Base-by-base conservation (phyloP, 2,797 vertebrate species). In the Sebastes paucispinis region DNA sequence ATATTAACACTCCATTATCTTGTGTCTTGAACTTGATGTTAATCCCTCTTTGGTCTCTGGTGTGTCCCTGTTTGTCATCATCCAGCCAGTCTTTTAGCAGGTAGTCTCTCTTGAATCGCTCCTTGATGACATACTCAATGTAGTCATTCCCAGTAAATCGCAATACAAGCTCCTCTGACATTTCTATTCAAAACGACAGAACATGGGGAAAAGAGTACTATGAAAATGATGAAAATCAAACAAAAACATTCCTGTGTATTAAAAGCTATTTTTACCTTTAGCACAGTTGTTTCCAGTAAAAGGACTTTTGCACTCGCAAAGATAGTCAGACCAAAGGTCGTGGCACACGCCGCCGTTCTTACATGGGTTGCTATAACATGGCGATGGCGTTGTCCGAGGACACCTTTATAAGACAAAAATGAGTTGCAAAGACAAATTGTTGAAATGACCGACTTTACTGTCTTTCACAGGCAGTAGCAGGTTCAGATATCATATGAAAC, bases 51-150 rank as follows among this genome's bases (percentile, higher is more conserved):
- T 73, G 87, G 52, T 80, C 65, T 88, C 34, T 73, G 14, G n/a
- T 34, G n/a, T 39, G 73, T 68, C 1, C 73, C 4, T 77, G 63
- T 43, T 69, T 66, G 52, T 70, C 57, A 47, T 73, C 70, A 43
- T 88, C 58, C 69, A 87, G 47, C 52, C 89, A 22, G 22, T 73
- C 62, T 83, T 90, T 87, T 1, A 96, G 78, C 69, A 92, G 83
- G 71, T 92, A 86, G 24, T 94, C 93, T 88, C 95, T 95, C 67
- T 85, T 95, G 85, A 94, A 94, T 74, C 71, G 89, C 91, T 96
- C 95, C 69, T 95, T 96, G 50, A 96, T 65, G 7, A 94, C 71
- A 92, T 94, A 96, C 73, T 96, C 90, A 78, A 96, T 83, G 79
- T 93, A 91, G n/a, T 89, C 88, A 36, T 85, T 87, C 3, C 90